Evolutionary conservation across 2,113 vertebrate species (phyloP).

Genomic region (Xiphophorus hellerii): DNA sequence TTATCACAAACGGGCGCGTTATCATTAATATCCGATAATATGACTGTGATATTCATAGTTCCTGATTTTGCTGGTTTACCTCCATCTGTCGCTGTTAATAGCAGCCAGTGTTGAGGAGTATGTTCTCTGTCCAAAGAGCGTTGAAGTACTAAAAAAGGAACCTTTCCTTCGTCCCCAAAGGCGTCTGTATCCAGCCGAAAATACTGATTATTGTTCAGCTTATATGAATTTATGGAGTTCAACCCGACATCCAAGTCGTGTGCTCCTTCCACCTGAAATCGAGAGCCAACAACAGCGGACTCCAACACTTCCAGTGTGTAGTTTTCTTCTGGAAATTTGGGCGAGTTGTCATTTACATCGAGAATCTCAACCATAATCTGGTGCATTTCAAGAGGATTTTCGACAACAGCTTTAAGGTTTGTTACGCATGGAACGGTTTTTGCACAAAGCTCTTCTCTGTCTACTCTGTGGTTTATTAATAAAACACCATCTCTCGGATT

Average conservation of each 20-base stretch:
- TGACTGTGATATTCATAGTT: conserved; percentile 67
- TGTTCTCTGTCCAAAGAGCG: conserved; percentile 77
- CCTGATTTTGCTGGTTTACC: conserved; percentile 76
- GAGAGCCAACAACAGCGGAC: conserved; percentile 64
- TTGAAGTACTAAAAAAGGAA: conserved; percentile 76
- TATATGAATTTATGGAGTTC: conserved; percentile 76
- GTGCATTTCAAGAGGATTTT: conserved; percentile 81
- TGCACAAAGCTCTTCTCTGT: conserved; percentile 79
- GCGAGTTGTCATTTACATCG: conserved; percentile 78
- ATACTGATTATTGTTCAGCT: conserved; percentile 69
- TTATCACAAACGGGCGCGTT: conserved; percentile 75
- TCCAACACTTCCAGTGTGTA: conserved; percentile 72
- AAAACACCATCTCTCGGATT: conserved; percentile 73
- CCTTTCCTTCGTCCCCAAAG: conserved; percentile 76
- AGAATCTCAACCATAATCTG: conserved; percentile 72
- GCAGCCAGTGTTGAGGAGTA: conserved; percentile 51
- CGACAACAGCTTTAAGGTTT: conserved; percentile 74
- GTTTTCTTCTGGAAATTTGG: conserved; percentile 66
- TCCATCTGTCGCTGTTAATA: conserved; percentile 76
- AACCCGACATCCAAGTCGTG: conserved; percentile 76
- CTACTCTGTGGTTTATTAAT: conserved; percentile 69
- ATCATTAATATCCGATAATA: conserved; percentile 76
- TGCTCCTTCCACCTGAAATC: conserved; percentile 77
- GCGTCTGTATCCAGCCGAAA: conserved; percentile 78
- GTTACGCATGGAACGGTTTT: conserved; percentile 63